A percentile compares a stretch with the other conserved stretches of the same genome.
Conservation (phyloP, 2,797 vertebrate genomes). For the Melanotaenia trifasciata region DNA sequence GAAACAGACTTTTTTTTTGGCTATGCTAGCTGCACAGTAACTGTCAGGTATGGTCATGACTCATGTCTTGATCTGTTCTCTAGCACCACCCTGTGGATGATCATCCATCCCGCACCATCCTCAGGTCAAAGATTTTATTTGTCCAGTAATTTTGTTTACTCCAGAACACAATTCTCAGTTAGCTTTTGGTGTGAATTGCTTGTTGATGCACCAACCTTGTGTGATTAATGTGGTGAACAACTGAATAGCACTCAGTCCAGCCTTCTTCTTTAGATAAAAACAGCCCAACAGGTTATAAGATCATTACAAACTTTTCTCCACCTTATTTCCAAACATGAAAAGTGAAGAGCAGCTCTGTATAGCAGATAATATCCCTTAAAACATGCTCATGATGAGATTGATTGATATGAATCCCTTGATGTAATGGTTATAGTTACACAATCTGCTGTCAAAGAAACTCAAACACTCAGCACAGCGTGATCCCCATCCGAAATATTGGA, state of each 20-base stretch:
- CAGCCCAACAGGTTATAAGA: not conserved
- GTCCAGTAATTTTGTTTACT: not conserved
- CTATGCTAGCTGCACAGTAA: not conserved
- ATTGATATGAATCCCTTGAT: not conserved
- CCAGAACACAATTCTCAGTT: not conserved
- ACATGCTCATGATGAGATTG: not conserved
- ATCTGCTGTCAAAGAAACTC: slow-evolving; percentile 26
- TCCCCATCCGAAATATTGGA: slow-evolving; percentile 43
- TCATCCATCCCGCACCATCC: not conserved
- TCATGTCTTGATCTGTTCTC: not conserved
- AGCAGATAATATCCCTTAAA: not conserved
- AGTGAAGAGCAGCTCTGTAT: not conserved
- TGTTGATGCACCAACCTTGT: not conserved
- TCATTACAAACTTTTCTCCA: not conserved
- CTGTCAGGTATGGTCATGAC: not conserved
- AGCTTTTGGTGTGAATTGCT: not conserved
- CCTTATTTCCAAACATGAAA: not conserved
- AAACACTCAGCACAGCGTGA: slow-evolving; percentile 17
- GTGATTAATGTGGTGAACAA: not conserved
- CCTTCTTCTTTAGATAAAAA: not conserved
- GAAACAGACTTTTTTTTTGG: not conserved
- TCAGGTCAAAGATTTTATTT: not conserved
- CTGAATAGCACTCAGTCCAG: not conserved
- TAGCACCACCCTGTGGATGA: not conserved
- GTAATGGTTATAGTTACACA: not conserved